These are phyloP conservation scores for Eublepharis macularius DNA, from an alignment of 2,113 vertebrate species.

Conservation along the genomic window DNA sequence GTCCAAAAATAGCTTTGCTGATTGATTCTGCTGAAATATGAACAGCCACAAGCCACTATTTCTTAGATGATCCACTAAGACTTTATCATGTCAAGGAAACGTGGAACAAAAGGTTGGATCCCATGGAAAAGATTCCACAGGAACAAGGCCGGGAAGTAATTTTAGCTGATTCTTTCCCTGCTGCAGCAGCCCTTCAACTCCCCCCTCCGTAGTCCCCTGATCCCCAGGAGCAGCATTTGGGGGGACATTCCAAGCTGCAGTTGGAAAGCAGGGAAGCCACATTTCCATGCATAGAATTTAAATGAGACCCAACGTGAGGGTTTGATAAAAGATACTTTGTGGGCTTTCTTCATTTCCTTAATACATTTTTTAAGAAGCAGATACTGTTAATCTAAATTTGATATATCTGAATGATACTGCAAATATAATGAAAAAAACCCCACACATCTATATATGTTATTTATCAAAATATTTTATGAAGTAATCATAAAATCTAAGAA, in stretches of 20 bases:
- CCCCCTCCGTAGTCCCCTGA: no score
- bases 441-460: constrained; percentile 37
- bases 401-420: not conserved
- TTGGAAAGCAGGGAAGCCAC: no score
- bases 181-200: no score
- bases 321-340: no score
- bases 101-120: not conserved
- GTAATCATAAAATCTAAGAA: constrained; percentile 23
- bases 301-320: no score
- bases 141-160: no score
- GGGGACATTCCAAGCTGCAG: no score
- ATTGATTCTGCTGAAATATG: not conserved
- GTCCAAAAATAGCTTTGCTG: not conserved
- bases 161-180: no score
- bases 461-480: constrained; percentile 66
- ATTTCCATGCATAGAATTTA: no score
- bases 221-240: no score
- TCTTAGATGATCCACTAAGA: not conserved
- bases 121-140: not conserved
- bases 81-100: not conserved
- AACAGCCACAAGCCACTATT: not conserved
- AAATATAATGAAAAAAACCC: constrained; percentile 28
- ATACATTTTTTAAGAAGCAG: no score
- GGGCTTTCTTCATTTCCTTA: no score
- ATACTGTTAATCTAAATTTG: not conserved